Evolutionary conservation across 2,113 vertebrate genomes (phyloP), one percentile per base, ranked within the genome.

Genomic region (Polyodon spathula): DNA sequence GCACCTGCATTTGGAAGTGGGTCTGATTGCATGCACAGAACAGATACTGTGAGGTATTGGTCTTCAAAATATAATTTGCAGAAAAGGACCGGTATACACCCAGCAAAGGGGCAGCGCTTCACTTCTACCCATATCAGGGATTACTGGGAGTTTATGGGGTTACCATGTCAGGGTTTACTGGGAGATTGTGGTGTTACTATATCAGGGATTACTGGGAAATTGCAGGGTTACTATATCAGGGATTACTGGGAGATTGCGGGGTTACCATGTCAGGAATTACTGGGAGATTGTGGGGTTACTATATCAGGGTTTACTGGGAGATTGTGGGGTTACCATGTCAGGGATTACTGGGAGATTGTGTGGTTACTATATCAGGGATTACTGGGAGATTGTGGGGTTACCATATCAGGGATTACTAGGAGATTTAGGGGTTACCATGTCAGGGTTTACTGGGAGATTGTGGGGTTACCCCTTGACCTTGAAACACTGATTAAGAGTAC

Each of bases 381-480:
- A 27, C 27, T 27, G 27, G 27, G n/a, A n/a, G n/a, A n/a, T n/a
- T n/a, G n/a, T n/a, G n/a, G n/a, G n/a, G n/a, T n/a, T n/a, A n/a
- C 37, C 27, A 44, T 58, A 42, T 44, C 40, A 60, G 74, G 76
- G 27, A 27, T 27, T 27, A 27, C 27, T 27, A 3, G 27, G n/a
- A n/a, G n/a, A n/a, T n/a, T n/a, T n/a, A n/a, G n/a, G n/a, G n/a
- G n/a, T n/a, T n/a, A n/a, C 37, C 27, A 44, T 58, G 37, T 44
- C 40, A 60, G 74, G 76, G 27, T 2, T 27, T 27, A 27, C 27
- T 27, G 27, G 27, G 27, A 27, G 27, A 27, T 27, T 27, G 27
- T 27, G 27, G 27, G 66, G 62, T 68, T 75, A 64, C 59, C 76
- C 73, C 82, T 75, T 81, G 76, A 81, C 78, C 77, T 64, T 60